Conservation (phyloP, 2,888 invertebrate species). For the Thalpophila matura region DNA sequence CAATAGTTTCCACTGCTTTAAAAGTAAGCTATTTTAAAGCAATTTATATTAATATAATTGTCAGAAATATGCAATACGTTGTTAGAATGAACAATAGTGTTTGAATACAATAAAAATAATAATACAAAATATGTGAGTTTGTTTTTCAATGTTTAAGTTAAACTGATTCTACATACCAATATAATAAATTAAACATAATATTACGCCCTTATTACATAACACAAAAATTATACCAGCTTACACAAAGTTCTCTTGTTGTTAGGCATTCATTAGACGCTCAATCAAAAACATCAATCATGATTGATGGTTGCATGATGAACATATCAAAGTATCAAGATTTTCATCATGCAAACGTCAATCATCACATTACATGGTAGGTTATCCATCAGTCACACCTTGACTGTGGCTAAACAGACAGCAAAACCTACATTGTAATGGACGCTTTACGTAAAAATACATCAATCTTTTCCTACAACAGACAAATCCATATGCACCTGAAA, state of each 20-base stretch:
- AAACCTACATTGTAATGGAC: no score
- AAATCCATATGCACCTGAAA: conserved; percentile 23
- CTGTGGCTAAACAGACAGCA: no score
- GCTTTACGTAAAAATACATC: no score
- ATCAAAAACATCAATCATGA: no score
- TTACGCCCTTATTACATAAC: background rate
- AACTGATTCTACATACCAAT: background rate
- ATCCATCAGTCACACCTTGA: no score
- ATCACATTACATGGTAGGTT: no score
- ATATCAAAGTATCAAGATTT: no score
- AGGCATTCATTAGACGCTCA: no score
- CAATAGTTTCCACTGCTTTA: background rate
- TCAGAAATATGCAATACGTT: no score
- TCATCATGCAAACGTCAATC: no score
- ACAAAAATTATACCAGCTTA: background rate
- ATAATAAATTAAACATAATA: background rate
- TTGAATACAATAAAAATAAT: conserved; percentile 21
- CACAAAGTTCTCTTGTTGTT: background rate
- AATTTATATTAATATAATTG: conserved; percentile 13
- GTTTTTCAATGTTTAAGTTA: background rate
- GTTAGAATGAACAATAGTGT: conserved; percentile 23
- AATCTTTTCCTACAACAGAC: background rate
- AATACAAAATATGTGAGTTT: background rate
- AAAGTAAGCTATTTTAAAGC: conserved; percentile 9
- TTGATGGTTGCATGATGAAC: no score